These are phyloP conservation scores for Poecile atricapillus DNA, from an alignment of 2,113 vertebrate species.

Conservation along the genomic window DNA sequence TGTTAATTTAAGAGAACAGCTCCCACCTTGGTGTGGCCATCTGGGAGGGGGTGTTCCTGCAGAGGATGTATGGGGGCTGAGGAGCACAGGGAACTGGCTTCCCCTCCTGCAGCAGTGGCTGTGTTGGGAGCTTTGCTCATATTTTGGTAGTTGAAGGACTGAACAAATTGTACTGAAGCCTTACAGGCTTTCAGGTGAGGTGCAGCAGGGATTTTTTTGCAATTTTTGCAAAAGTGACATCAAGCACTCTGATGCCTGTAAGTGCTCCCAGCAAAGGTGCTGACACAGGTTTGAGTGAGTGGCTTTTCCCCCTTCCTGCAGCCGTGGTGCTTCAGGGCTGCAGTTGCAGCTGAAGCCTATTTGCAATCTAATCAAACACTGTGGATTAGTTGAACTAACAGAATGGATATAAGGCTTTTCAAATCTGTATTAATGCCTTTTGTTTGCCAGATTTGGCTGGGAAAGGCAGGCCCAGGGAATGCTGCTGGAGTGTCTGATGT, in stretches of 20 bases:
- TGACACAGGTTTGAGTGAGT: accelerated
- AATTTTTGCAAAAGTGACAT: neutral
- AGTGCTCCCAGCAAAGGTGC: neutral
- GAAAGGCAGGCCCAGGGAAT: neutral
- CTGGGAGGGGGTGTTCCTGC: accelerated
- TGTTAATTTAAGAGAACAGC: neutral
- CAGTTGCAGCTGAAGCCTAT: neutral
- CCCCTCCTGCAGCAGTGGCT: accelerated
- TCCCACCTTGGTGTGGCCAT: neutral
- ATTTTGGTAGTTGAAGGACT: neutral
- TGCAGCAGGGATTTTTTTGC: neutral
- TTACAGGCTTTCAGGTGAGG: neutral
- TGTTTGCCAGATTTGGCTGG: neutral
- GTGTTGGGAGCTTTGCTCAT: neutral
- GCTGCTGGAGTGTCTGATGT: too few species aligned
- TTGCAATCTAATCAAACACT: neutral
- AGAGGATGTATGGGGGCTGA: neutral
- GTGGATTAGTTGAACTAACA: neutral
- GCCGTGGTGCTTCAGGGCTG: accelerated
- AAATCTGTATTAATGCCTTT: neutral
- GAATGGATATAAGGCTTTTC: neutral
- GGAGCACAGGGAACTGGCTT: neutral
- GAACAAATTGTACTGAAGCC: neutral
- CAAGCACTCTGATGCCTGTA: neutral
- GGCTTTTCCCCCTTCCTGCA: neutral